Base-by-base conservation (phyloP, 1,140 invertebrate genomes). In the Drosophila kohkoa region DNA sequence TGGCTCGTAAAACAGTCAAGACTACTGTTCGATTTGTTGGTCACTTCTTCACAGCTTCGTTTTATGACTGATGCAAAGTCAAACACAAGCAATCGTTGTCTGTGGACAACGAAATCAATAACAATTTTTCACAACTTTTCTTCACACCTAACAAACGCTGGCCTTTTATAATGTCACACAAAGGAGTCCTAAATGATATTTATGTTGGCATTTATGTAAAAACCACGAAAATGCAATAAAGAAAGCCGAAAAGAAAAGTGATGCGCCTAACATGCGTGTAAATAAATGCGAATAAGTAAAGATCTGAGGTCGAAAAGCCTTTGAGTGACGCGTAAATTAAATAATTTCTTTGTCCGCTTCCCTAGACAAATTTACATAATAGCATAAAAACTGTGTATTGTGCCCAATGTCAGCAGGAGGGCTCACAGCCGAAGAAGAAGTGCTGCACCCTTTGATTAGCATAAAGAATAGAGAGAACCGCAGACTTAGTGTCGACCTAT, bases 241-340 rank as follows among this genome's bases (percentile, higher is more conserved):
- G 71, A 77, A 75, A 77, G 72, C 72, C 60, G 38, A 58, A 46
- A 25, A 46, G 41, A 59, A 75, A 49, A 77, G 54, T 45, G 41
- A 79, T 62, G 63, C 71, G 75, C 52, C 45, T 66, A 82, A 86
- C 80, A 86, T 82, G 79, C 82, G 82, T 87, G 79, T 87, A 82
- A 86, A 87, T 86, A 87, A 86, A 86, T 86, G 82, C 82, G 82
- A 86, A 86, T 87, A 82, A 72, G 75, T 49, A 13, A 63, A 75
- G 75, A 66, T 32, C 30, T 32, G 16, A 43, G 16, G 32, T 13
- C 16, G 48, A 38, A 58, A 46, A 63, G 52, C 54, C 54, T 59
- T 49, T 58, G 63, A 72, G 57, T 45, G 76, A 65, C 78, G 79
- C 68, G 82, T 86, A 88, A 86, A 87, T 86, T 87, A 86, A 87